phyloP scores from a whole-genome alignment of 2,888 invertebrate genomes.

The Pycnomerus fuliginosus region DNA sequence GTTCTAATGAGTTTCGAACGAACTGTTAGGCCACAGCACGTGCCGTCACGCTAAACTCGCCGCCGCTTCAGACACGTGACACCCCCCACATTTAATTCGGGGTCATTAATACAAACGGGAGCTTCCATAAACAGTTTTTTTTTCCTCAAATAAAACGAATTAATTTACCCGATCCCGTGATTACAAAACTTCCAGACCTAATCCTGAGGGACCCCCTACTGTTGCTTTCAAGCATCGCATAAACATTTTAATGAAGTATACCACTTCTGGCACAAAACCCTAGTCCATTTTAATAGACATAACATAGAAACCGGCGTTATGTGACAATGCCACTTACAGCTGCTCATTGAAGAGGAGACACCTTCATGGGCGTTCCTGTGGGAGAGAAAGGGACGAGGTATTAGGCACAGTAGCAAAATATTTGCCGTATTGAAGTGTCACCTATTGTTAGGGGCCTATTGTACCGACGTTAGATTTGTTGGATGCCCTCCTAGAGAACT shows the following conservation, averaged over 20 bases:
- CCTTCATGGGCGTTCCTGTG: slow-evolving; percentile 18
- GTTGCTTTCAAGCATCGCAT: slow-evolving; percentile 47
- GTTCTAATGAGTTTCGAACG: too few species aligned
- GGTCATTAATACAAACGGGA: too few species aligned
- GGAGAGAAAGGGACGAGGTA: slow-evolving; percentile 35
- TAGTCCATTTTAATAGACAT: slow-evolving; percentile 53
- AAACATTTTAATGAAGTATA: slow-evolving; percentile 54
- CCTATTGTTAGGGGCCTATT: slow-evolving; percentile 49
- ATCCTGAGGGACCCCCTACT: slow-evolving; percentile 40
- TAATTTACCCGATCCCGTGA: too few species aligned
- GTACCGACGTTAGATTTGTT: slow-evolving; percentile 51
- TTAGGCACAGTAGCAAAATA: slow-evolving; percentile 48
- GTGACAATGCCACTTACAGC: slow-evolving; percentile 48
- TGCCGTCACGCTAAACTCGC: too few species aligned
- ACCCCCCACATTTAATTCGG: too few species aligned
- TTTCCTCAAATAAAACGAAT: too few species aligned
- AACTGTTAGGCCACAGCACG: too few species aligned
- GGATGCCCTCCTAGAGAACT: slow-evolving; percentile 35
- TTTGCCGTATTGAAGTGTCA: slow-evolving; percentile 55
- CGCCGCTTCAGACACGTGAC: too few species aligned
- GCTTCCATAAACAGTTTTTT: too few species aligned
- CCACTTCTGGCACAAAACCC: slow-evolving; percentile 50
- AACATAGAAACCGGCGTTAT: slow-evolving; percentile 48
- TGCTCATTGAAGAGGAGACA: slow-evolving; percentile 40
- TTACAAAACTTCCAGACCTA: too few species aligned